Evolutionary conservation across 2,888 invertebrate species (phyloP).

Genomic region (Iphiclides podalirius): DNA sequence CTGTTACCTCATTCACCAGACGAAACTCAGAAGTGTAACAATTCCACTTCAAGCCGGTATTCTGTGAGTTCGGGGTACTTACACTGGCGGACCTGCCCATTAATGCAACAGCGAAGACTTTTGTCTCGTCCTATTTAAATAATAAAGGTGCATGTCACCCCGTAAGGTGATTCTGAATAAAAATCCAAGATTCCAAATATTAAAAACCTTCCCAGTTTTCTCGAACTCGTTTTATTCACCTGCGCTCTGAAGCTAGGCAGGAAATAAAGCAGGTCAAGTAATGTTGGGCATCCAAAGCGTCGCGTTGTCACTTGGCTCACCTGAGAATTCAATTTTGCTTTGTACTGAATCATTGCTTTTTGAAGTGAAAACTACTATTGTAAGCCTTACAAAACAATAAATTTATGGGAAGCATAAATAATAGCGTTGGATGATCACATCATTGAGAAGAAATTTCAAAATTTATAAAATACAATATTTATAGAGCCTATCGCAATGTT

Average conservation of each 20-base stretch:
- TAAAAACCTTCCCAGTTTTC: constrained; percentile 13
- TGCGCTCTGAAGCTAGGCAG: neutral
- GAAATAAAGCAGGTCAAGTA: constrained; percentile 10
- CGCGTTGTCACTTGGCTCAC: constrained; percentile 43
- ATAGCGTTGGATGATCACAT: too few species aligned
- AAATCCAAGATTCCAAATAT: constrained; percentile 14
- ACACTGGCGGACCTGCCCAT: too few species aligned
- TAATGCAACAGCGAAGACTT: too few species aligned
- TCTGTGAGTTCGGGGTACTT: too few species aligned
- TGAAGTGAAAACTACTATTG: constrained; percentile 10
- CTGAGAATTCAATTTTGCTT: constrained; percentile 77
- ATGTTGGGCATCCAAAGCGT: constrained; percentile 5
- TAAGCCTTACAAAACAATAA: too few species aligned
- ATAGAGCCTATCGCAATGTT: too few species aligned
- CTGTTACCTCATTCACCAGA: too few species aligned
- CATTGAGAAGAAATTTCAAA: too few species aligned
- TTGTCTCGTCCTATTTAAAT: constrained; percentile 13
- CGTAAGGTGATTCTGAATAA: constrained; percentile 12
- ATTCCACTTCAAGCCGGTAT: too few species aligned
- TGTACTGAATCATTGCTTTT: constrained; percentile 22
- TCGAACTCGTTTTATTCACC: neutral
- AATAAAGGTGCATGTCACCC: constrained; percentile 15
- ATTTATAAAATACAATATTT: too few species aligned
- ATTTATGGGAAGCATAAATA: too few species aligned
- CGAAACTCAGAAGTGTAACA: too few species aligned